Evolutionary conservation across 1,140 invertebrate genomes (phyloP).

Genomic region (Cherax quadricarinatus): DNA sequence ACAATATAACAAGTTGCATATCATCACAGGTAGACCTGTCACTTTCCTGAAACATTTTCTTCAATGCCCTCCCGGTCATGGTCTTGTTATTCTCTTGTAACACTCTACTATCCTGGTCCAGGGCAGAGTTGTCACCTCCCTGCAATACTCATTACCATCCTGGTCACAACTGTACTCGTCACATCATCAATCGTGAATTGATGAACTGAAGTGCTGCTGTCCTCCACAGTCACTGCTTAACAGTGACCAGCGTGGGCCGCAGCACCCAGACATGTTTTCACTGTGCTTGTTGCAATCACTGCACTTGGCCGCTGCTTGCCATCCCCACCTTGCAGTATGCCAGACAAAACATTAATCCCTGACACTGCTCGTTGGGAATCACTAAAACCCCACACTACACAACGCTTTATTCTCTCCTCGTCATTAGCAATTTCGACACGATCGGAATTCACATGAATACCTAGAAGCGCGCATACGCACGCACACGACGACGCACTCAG

Average conservation of each 20-base stretch:
- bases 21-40: slow-evolving; percentile 5
- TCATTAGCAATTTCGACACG: neutral
- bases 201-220: neutral
- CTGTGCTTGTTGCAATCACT: neutral
- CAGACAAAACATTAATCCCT: slow-evolving; percentile 22
- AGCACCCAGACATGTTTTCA: neutral
- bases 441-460: neutral
- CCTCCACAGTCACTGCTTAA: neutral
- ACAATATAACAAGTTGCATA: slow-evolving; percentile 17
- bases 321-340: neutral
- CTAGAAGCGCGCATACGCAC: neutral
- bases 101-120: no score
- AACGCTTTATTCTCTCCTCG: neutral
- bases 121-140: neutral
- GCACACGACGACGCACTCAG: neutral
- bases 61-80: neutral
- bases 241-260: neutral
- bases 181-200: neutral
- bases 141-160: neutral
- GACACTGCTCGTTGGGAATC: no score
- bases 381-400: neutral
- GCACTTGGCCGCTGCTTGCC: neutral
- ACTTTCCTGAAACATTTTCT: neutral
- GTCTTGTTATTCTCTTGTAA: no score
- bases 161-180: neutral